A percentile compares a stretch with the other conserved stretches of the same genome.
phyloP scores from a whole-genome alignment of 2,888 invertebrate species.

The Opisthograptis luteolata region DNA sequence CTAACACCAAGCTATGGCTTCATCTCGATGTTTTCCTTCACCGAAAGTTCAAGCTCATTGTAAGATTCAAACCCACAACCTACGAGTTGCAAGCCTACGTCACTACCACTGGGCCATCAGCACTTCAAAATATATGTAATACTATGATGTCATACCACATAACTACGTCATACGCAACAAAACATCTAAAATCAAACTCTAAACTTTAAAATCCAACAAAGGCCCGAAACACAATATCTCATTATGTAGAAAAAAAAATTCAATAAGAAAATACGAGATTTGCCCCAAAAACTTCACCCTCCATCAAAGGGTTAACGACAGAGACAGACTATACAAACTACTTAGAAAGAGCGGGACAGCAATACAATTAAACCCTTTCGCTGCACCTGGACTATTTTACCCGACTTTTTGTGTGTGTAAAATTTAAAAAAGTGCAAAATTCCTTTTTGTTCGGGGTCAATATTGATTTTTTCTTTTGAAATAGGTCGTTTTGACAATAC shows the following conservation, averaged over 20 bases:
- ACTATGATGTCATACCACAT: conserved; percentile 12
- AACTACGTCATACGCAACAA: conserved; percentile 12
- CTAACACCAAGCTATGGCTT: no score
- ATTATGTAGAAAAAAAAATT: conserved; percentile 71
- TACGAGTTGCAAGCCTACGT: no score
- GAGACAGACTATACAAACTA: conserved; percentile 46
- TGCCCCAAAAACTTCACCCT: conserved; percentile 76
- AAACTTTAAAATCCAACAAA: conserved; percentile 42
- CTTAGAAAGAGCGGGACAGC: conserved; percentile 50
- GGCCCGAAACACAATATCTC: conserved; percentile 79
- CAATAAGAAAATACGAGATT: conserved; percentile 79
- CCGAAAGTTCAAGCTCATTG: no score
- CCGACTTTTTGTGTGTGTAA: conserved; percentile 58
- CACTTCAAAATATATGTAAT: no score
- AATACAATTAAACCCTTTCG: conserved; percentile 68
- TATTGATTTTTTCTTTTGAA: conserved; percentile 77
- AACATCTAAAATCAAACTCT: conserved; percentile 25
- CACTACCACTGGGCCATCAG: no score
- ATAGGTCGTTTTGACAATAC: conserved; percentile 58
- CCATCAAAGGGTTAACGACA: conserved; percentile 71
- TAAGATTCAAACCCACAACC: no score
- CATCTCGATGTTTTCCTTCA: no score
- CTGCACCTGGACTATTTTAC: conserved; percentile 75
- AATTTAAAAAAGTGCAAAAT: conserved; percentile 81
- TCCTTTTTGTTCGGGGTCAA: conserved; percentile 74